A percentile compares a stretch with the other conserved stretches of the same genome.
phyloP scores from a whole-genome alignment of 53 echinoderm and acorn worm genomes.

The Pentamera pediparva region DNA sequence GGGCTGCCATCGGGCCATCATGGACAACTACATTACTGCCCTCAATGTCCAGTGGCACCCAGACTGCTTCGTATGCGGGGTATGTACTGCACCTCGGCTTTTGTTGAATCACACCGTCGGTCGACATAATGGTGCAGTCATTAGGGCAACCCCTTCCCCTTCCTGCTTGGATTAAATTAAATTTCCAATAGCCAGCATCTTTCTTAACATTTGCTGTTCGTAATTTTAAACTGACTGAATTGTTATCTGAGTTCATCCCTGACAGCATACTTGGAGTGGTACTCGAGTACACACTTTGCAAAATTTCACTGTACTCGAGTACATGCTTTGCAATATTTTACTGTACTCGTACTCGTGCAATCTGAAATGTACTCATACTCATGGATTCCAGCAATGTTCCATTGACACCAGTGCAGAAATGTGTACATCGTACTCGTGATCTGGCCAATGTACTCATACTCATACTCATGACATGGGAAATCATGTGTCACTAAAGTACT shows the following conservation, averaged over 20 bases:
- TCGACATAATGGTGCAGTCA: too few species aligned
- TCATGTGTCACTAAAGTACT: not conserved
- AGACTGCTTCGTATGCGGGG: slow-evolving; percentile 94
- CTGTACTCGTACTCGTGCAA: too few species aligned
- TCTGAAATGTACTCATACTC: too few species aligned
- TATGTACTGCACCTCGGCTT: slow-evolving; percentile 30
- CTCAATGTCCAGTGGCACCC: slow-evolving; percentile 98
- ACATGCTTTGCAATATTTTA: too few species aligned
- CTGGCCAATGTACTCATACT: too few species aligned
- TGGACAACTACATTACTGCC: slow-evolving; percentile 98
- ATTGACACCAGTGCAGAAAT: too few species aligned
- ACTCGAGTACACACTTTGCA: too few species aligned
- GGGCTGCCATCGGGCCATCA: slow-evolving; percentile 89
- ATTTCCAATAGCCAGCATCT: not conserved
- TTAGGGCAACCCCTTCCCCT: too few species aligned
- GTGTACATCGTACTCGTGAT: not conserved
- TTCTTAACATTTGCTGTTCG: not conserved
- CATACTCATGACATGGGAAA: too few species aligned
- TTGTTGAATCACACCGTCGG: too few species aligned
- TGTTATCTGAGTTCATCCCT: not conserved
- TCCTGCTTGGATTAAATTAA: not conserved
- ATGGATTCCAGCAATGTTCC: too few species aligned
- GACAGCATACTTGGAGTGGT: not conserved
- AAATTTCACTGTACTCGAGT: too few species aligned
- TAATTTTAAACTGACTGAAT: not conserved